These are phyloP conservation scores for Himantopus leucocephalus DNA, from an alignment of 2,113 vertebrate species.

Conservation along the genomic window DNA sequence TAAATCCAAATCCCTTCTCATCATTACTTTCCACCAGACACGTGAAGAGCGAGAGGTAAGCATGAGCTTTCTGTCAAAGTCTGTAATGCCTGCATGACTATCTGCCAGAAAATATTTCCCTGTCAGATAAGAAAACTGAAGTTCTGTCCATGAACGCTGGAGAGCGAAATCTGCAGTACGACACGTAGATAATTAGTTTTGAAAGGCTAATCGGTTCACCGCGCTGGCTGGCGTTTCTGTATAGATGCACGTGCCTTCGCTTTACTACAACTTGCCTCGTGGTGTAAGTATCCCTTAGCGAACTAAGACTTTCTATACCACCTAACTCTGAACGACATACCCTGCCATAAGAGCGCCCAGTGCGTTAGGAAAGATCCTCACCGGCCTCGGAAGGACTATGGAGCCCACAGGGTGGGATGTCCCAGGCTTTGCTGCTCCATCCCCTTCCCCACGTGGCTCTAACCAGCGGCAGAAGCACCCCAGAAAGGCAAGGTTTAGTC, in stretches of 20 bases:
- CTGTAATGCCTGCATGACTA: not conserved
- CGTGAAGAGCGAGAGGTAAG: not conserved
- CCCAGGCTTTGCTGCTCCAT: not conserved
- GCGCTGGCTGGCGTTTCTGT: not conserved
- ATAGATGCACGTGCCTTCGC: not conserved
- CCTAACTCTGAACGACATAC: not conserved
- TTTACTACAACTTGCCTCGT: not conserved
- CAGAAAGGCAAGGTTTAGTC: not conserved
- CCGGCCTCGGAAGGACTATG: fast-evolving
- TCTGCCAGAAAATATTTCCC: conserved; percentile 30
- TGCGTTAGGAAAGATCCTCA: not conserved
- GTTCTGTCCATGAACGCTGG: not conserved
- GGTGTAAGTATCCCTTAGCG: not conserved
- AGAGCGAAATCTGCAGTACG: not conserved
- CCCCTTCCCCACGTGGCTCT: not conserved
- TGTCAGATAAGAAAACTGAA: not conserved
- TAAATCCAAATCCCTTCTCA: not conserved
- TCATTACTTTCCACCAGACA: not conserved
- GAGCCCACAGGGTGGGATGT: fast-evolving
- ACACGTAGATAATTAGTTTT: not conserved
- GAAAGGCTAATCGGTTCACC: conserved; percentile 29
- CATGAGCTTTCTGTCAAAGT: conserved; percentile 29
- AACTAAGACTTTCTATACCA: not conserved
- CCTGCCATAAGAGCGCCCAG: not conserved
- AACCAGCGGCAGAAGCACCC: not conserved